Percentiles rank a stretch among this genome's conserved stretches.
phyloP scores from a whole-genome alignment of 2,888 invertebrate genomes.

The Sericinus montela region DNA sequence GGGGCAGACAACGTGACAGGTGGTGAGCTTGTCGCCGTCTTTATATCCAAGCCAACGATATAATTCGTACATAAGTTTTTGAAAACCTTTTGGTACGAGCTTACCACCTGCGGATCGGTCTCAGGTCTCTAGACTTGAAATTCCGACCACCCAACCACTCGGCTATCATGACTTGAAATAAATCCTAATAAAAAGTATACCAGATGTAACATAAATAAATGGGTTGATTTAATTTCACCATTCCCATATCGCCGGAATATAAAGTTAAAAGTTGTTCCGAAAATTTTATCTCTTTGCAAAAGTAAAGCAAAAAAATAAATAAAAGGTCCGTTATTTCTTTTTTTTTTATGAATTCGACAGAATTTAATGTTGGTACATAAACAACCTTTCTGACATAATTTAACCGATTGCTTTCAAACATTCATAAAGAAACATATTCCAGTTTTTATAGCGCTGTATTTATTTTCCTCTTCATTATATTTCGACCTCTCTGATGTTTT shows the following conservation, averaged over 20 bases:
- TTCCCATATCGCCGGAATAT: neutral
- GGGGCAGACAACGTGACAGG: too few relatives aligned
- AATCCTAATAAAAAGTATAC: too few relatives aligned
- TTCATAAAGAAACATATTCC: neutral
- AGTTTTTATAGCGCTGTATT: neutral
- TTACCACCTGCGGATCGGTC: too few relatives aligned
- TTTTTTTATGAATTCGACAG: neutral
- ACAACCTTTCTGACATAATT: slow-evolving; percentile 1
- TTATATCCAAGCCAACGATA: too few relatives aligned
- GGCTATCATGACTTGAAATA: too few relatives aligned
- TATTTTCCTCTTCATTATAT: too few relatives aligned
- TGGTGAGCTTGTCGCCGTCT: too few relatives aligned
- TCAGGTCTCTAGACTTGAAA: too few relatives aligned
- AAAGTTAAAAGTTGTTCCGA: neutral
- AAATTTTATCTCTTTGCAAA: slow-evolving; percentile 12
- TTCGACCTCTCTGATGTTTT: too few relatives aligned
- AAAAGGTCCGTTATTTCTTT: neutral
- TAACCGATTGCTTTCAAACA: neutral
- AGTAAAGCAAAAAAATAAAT: slow-evolving; percentile 1
- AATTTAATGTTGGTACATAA: neutral
- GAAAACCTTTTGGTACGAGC: too few relatives aligned
- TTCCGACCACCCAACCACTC: too few relatives aligned
- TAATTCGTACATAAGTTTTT: too few relatives aligned
- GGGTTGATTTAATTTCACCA: slow-evolving; percentile 2
- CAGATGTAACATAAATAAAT: neutral